These are phyloP conservation scores for Aleiodes sp. DNA, from an alignment of 1,140 invertebrate genomes.

Conservation along the genomic window DNA sequence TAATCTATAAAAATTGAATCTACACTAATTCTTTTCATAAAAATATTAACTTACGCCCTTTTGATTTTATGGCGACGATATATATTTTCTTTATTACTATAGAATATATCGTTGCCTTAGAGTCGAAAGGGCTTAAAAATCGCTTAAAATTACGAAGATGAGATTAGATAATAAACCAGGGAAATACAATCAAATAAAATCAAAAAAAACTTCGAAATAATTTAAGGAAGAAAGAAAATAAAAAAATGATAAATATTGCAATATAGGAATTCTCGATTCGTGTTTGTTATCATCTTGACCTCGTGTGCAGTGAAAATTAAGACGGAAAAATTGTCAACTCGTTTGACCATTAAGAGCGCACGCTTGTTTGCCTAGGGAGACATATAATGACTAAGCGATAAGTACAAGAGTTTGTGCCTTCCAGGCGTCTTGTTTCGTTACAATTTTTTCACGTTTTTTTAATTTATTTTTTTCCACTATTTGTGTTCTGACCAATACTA, in stretches of 20 bases:
- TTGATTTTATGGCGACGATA: too few relatives aligned
- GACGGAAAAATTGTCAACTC: constrained; percentile 27
- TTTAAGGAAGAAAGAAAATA: neutral
- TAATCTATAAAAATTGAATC: too few relatives aligned
- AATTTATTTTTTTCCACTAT: neutral
- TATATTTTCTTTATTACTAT: too few relatives aligned
- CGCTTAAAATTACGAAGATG: too few relatives aligned
- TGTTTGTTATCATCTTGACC: constrained; percentile 23
- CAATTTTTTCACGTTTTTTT: neutral
- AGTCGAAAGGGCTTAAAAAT: too few relatives aligned
- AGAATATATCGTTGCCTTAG: too few relatives aligned
- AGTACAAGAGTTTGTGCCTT: constrained; percentile 16
- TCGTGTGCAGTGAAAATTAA: constrained; percentile 26
- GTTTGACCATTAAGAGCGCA: constrained; percentile 22
- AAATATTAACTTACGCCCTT: too few relatives aligned
- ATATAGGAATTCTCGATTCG: neutral
- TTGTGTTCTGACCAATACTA: neutral
- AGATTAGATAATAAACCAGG: too few relatives aligned
- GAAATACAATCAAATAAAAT: neutral
- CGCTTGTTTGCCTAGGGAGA: constrained; percentile 16
- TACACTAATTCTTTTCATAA: too few relatives aligned
- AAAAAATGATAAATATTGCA: neutral
- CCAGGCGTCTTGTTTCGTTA: constrained; percentile 2
- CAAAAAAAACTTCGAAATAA: neutral
- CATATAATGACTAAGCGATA: constrained; percentile 26